Percentiles rank a stretch among this genome's conserved stretches.
Conservation (phyloP, 2,797 vertebrate genomes). For the Caiman crocodilus region DNA sequence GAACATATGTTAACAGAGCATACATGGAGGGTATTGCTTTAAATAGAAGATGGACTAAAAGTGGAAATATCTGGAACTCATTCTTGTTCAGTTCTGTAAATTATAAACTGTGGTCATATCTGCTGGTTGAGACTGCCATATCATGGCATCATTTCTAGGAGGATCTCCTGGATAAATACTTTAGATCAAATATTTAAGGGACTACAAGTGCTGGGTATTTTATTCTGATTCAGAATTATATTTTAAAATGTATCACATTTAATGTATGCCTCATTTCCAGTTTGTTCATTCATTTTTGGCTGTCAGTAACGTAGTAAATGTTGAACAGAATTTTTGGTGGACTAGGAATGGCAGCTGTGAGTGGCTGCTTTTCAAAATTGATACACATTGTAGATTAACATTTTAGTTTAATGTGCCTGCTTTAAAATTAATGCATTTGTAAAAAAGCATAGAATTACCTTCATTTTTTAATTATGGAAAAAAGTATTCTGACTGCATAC, state of each 20-base stretch:
- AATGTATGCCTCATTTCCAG: background rate
- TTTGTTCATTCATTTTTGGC: background rate
- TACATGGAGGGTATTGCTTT: background rate
- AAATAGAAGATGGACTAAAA: background rate
- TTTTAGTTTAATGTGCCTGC: slow-evolving; percentile 10
- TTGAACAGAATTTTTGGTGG: background rate
- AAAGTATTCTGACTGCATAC: background rate
- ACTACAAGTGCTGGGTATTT: background rate
- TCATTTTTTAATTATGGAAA: slow-evolving; percentile 28
- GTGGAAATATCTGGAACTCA: background rate
- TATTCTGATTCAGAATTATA: background rate
- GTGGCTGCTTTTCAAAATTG: background rate
- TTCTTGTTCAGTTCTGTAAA: background rate
- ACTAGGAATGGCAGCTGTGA: background rate
- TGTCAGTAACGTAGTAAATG: background rate
- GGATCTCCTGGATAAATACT: background rate
- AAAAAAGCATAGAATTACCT: background rate
- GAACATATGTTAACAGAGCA: background rate
- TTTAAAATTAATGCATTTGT: background rate
- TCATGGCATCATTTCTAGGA: background rate
- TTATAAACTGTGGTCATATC: background rate
- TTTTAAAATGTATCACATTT: background rate
- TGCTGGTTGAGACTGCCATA: background rate
- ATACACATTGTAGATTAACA: background rate
- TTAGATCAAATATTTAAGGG: background rate